phyloP scores from a whole-genome alignment of 2,113 vertebrate genomes.

The Epinephelus cyanopodus region DNA sequence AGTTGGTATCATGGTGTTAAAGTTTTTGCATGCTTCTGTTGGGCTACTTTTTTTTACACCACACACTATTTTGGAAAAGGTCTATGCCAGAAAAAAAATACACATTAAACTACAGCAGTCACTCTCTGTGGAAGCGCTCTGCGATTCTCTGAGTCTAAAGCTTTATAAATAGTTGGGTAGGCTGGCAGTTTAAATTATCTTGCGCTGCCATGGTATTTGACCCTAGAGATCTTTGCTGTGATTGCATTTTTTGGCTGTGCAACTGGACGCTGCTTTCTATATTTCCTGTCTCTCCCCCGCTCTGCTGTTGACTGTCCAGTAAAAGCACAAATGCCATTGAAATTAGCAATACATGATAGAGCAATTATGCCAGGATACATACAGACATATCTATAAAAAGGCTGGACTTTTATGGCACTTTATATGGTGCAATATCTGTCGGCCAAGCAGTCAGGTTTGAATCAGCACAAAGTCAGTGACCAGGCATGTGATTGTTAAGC shows the following conservation, averaged over 20 bases:
- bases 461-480: background rate
- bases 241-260: conserved; percentile 23
- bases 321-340: background rate
- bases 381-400: background rate
- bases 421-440: background rate
- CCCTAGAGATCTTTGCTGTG: conserved; percentile 29
- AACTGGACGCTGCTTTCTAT: background rate
- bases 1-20: background rate
- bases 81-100: background rate
- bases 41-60: background rate
- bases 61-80: background rate
- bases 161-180: conserved; percentile 3
- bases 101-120: background rate
- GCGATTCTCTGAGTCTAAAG: background rate
- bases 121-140: background rate
- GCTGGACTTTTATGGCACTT: background rate
- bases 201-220: conserved; percentile 31
- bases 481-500: background rate
- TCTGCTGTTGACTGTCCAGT: background rate
- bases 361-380: no score
- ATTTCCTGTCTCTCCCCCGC: background rate
- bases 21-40: background rate
- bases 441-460: background rate
- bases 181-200: background rate
- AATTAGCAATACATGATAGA: background rate